phyloP scores from a whole-genome alignment of 1,140 invertebrate species.

The Temnothorax curvispinosus region DNA sequence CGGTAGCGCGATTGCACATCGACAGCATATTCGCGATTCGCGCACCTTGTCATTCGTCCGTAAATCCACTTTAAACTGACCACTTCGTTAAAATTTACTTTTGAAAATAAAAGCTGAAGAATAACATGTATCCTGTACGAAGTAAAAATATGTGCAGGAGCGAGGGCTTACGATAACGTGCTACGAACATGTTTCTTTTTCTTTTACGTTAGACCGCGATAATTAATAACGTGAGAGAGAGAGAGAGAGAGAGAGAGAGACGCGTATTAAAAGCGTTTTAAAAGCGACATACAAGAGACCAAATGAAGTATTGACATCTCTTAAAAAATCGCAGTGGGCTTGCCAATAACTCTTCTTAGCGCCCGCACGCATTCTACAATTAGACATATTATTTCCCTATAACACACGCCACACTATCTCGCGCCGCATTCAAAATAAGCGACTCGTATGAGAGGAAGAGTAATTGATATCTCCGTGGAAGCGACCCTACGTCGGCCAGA shows the following conservation, averaged over 20 bases:
- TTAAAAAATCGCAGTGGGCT: conserved; percentile 23
- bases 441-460: conserved; percentile 14
- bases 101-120: neutral
- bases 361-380: conserved; percentile 19
- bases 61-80: conserved; percentile 6
- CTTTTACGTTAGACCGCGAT: neutral
- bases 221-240: conserved; percentile 16
- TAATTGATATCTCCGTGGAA: conserved; percentile 45
- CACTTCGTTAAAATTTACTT: neutral
- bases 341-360: neutral
- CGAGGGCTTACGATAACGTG: neutral
- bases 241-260: neutral
- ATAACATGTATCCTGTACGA: neutral
- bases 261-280: neutral
- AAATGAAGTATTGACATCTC: conserved; percentile 45
- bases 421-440: conserved; percentile 28
- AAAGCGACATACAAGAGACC: conserved; percentile 21
- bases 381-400: conserved; percentile 34
- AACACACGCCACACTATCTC: conserved; percentile 14
- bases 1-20: neutral
- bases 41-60: neutral
- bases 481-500: conserved; percentile 20
- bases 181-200: neutral
- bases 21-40: neutral
- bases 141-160: neutral